Evolutionary conservation across 2,888 invertebrate genomes (phyloP).

Genomic region (Andrena camellia): DNA sequence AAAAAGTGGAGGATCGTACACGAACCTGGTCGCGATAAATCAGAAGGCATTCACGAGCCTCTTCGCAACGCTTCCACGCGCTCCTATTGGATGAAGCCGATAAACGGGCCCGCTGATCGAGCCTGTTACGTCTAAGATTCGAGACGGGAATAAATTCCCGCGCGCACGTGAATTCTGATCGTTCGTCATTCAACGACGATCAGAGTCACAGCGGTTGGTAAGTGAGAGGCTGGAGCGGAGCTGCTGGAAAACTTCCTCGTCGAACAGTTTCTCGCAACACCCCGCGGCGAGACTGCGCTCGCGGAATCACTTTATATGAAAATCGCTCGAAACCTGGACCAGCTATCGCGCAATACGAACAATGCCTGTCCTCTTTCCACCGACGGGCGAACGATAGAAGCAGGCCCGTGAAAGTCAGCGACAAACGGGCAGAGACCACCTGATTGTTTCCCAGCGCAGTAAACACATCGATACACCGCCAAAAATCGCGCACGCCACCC

Average conservation of each 20-base stretch:
- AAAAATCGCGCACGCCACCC: conserved; percentile 48
- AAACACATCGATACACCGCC: conserved; percentile 39
- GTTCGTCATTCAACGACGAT: conserved; percentile 50
- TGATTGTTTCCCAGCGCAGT: conserved; percentile 10
- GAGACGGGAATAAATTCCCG: conserved; percentile 29
- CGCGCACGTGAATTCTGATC: conserved; percentile 59
- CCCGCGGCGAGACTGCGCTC: conserved; percentile 9
- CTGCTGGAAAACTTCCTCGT: conserved; percentile 34
- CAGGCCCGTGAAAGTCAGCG: conserved; percentile 5
- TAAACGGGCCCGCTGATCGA: conserved; percentile 9
- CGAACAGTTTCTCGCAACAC: conserved; percentile 24
- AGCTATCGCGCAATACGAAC: conserved; percentile 25
- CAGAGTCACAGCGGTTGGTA: conserved; percentile 25
- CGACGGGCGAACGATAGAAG: background rate
- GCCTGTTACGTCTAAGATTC: conserved; percentile 18
- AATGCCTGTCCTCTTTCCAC: conserved; percentile 13
- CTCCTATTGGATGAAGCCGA: conserved; percentile 5
- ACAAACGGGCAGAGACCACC: background rate
- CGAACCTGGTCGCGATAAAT: conserved; percentile 23
- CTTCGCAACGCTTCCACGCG: conserved; percentile 6
- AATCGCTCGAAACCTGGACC: conserved; percentile 6
- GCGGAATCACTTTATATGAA: conserved; percentile 15
- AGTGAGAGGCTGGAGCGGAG: conserved; percentile 21
- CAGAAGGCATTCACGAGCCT: conserved; percentile 12
- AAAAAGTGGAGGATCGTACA: background rate